Evolutionary conservation across 2,797 vertebrate genomes (phyloP).

Genomic region (Champsocephalus esox): DNA sequence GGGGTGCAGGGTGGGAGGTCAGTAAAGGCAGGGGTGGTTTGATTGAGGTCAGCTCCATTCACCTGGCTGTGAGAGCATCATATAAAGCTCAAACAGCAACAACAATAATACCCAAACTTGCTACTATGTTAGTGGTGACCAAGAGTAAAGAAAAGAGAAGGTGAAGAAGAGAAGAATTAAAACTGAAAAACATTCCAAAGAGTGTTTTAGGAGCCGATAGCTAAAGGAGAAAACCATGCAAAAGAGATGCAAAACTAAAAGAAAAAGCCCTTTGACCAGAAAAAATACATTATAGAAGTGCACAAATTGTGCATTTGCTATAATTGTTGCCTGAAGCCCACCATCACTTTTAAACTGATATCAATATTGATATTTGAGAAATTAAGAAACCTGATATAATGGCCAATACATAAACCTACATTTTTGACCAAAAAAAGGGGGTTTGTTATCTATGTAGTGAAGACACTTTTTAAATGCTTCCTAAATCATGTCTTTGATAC

Average conservation of each 20-base stretch:
- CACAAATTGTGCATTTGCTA: not conserved
- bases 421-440: not conserved
- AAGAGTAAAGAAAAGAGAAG: not conserved
- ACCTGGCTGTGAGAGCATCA: slow-evolving; percentile 66
- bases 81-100: slow-evolving; percentile 58
- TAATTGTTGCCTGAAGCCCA: not conserved
- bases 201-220: not conserved
- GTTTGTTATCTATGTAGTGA: not conserved
- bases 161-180: not conserved
- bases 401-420: not conserved
- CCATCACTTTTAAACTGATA: not conserved
- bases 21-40: slow-evolving; percentile 27
- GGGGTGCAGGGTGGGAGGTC: slow-evolving; percentile 29
- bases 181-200: not conserved
- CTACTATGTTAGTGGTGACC: slow-evolving; percentile 8
- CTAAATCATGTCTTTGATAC: not conserved
- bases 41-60: slow-evolving; percentile 52
- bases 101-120: not conserved
- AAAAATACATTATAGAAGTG: not conserved
- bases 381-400: too few species aligned
- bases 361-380: too few species aligned
- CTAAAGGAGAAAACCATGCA: slow-evolving; percentile 32
- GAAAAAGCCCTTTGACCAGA: not conserved
- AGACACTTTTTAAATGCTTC: not conserved
- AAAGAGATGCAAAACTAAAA: slow-evolving; percentile 30